A percentile compares a stretch with the other conserved stretches of the same genome.
phyloP scores from a whole-genome alignment of 2,797 vertebrate species.

The Rhynchotus rufescens region DNA sequence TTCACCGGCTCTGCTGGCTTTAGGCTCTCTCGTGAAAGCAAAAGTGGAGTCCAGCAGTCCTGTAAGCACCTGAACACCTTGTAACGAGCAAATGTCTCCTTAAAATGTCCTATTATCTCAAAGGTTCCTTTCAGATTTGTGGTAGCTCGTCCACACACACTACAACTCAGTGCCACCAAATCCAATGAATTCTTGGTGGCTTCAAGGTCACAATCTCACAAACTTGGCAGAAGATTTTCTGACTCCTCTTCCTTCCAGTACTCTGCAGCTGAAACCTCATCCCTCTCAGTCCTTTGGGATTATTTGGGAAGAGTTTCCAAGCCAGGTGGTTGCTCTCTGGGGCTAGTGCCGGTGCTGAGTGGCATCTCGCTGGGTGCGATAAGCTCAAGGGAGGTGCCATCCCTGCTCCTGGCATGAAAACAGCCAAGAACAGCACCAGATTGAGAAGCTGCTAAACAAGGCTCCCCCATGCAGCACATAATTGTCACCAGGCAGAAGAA shows the following conservation, averaged over 20 bases:
- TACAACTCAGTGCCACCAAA: fast-evolving
- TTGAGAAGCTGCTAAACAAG: neutral
- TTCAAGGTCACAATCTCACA: slow-evolving; percentile 7
- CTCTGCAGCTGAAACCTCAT: neutral
- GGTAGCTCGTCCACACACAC: neutral
- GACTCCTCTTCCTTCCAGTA: neutral
- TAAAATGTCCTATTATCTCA: neutral
- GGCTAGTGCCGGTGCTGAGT: fast-evolving
- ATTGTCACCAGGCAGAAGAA: slow-evolving; percentile 33
- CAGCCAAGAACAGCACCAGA: neutral
- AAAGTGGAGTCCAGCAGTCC: neutral
- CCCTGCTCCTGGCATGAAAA: neutral
- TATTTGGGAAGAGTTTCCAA: neutral
- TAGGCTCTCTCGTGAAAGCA: neutral
- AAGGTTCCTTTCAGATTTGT: neutral
- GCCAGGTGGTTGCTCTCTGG: neutral
- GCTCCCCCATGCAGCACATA: neutral
- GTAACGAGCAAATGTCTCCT: neutral
- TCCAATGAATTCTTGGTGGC: neutral
- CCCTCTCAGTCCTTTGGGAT: neutral
- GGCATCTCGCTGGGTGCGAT: fast-evolving
- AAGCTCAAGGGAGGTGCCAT: neutral
- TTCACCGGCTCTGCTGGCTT: neutral
- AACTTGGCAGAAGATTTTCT: neutral
- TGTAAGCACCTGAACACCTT: neutral